Percentiles rank a stretch among this genome's conserved stretches.
phyloP scores from a whole-genome alignment of 2,113 vertebrate genomes.

The Phrynocephalus versicolor region DNA sequence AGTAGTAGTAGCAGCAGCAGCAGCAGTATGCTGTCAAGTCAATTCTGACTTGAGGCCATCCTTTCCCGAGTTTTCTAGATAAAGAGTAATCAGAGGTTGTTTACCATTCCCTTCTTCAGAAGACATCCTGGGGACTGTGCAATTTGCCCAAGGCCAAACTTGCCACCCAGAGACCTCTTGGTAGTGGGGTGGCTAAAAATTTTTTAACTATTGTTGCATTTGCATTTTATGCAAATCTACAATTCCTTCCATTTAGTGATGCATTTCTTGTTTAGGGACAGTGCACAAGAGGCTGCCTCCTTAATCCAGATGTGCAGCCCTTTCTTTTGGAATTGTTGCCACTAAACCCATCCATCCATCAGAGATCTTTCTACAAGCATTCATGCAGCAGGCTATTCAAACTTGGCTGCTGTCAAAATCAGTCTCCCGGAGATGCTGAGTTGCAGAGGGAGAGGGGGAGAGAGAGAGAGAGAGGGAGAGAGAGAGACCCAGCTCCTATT shows the following conservation, averaged over 20 bases:
- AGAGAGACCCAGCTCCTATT: background rate
- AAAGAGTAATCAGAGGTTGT: too few relatives aligned
- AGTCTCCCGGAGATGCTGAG: background rate
- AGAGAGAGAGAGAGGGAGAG: accelerated
- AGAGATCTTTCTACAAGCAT: background rate
- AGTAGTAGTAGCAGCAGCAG: too few relatives aligned
- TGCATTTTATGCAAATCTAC: background rate
- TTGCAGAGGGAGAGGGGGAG: accelerated
- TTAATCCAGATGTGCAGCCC: background rate
- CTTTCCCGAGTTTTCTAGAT: too few relatives aligned
- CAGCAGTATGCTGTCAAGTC: too few relatives aligned
- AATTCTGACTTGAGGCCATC: too few relatives aligned
- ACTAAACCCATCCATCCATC: background rate
- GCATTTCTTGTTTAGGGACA: too few relatives aligned
- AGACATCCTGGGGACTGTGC: too few relatives aligned
- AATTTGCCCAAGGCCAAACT: too few relatives aligned
- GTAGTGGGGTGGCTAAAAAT: too few relatives aligned
- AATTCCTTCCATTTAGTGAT: background rate
- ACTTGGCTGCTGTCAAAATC: background rate
- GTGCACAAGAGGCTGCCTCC: background rate
- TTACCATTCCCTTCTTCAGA: too few relatives aligned
- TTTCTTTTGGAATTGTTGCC: background rate
- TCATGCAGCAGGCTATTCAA: background rate
- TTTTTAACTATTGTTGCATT: background rate
- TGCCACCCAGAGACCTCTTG: too few relatives aligned